Base-by-base conservation (phyloP, 2,797 vertebrate species). In the Dicrostonyx torquatus region DNA sequence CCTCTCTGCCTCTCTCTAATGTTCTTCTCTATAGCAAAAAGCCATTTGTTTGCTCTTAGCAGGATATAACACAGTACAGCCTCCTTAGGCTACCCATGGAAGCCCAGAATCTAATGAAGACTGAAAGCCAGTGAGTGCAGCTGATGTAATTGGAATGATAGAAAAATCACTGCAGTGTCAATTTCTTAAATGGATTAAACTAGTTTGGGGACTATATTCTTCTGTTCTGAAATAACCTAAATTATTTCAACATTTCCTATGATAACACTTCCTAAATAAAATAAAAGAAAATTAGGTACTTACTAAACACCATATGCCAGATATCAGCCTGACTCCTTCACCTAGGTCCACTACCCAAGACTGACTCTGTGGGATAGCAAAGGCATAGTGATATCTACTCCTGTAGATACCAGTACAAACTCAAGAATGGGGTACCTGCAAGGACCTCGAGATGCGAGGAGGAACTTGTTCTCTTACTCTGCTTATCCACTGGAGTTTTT, bases 21-120 rank as follows among this genome's bases (percentile, higher is more conserved):
- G 79, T 1, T 6, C 66, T 86, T 95, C 96, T 96, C 97, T 83
- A 84, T 60, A 88, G 18, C n/a, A 6, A 87, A 91, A 62, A 75
- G 53, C 90, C 88, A 95, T 93, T 96, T 86, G 79, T 95, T 92
- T 90, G 93, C 75, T 97, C 75, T 91, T 96, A 84, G 60, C 60
- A 75, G 10, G 80, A 88, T 86, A 92, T 29, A 94, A 70, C 68
- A 64, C 89, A 64, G 64, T 95, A 43, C 53, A 83, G 89, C 79
- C 53, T 90, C 84, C 96, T 94, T 96, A 87, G 91, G 20, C 77
- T 68, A 5, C 0, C 76, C 92, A n/a, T 66, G 22, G 20, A 31
- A 82, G 53, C 53, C 40, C 87, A 94, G 84, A 5, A 20, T 72
- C 94, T 97, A 91, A 95, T 45, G 96, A 93, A 89, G 50, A 64